Evolutionary conservation across 1,140 invertebrate species (phyloP).

Genomic region (Zaprionus capensis): DNA sequence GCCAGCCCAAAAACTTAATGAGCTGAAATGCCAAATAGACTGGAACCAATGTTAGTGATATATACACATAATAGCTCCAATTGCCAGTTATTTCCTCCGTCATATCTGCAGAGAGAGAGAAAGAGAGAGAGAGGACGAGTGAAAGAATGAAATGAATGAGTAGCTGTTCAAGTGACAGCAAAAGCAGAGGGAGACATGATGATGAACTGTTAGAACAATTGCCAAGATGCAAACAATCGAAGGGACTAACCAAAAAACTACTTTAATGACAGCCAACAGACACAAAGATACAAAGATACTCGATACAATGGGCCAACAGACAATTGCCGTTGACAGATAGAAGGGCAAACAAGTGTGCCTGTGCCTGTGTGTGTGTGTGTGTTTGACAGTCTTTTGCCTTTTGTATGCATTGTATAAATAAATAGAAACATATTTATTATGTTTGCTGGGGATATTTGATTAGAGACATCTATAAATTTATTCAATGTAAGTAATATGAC

Average conservation of each 20-base stretch:
- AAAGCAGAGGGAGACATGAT: not conserved
- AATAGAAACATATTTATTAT: conserved; percentile 35
- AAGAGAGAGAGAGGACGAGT: conserved; percentile 13
- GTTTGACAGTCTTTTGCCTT: conserved; percentile 6
- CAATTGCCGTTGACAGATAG: conserved; percentile 19
- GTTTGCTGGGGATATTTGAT: conserved; percentile 44
- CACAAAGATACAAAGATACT: not conserved
- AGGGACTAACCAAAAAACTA: conserved; percentile 15
- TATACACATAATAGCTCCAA: conserved; percentile 82
- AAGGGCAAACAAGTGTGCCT: conserved; percentile 13
- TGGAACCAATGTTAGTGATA: conserved; percentile 80
- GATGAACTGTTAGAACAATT: conserved; percentile 44
- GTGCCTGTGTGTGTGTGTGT: conserved; percentile 6
- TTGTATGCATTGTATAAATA: conserved; percentile 28
- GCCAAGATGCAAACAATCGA: conserved; percentile 38
- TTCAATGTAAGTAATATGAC: conserved; percentile 20
- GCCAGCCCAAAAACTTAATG: conserved; percentile 84
- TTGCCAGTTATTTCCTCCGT: conserved; percentile 82
- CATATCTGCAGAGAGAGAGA: conserved; percentile 66
- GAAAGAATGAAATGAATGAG: not conserved
- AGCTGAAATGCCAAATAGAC: conserved; percentile 84
- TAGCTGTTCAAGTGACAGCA: not conserved
- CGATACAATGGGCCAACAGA: conserved; percentile 13
- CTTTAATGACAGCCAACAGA: conserved; percentile 25
- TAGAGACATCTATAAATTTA: conserved; percentile 49